A percentile compares a stretch with the other conserved stretches of the same genome.
Evolutionary conservation across 1,140 invertebrate genomes (phyloP).

Genomic region (Leptestheria dahalacensis): DNA sequence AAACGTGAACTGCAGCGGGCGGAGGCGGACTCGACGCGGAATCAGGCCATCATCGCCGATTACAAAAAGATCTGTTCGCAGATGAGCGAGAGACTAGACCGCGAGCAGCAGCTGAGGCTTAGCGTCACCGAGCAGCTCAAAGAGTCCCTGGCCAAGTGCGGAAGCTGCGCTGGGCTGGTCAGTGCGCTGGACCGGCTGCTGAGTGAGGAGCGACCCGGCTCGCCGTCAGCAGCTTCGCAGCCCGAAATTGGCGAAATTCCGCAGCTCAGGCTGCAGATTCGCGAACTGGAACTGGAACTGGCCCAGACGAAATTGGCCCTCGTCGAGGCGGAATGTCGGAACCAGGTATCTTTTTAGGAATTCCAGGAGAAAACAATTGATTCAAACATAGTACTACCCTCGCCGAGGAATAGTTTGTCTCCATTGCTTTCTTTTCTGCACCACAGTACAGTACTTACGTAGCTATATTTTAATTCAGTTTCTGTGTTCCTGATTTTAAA

Average conservation of each 20-base stretch:
- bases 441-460: no score
- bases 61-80: conserved; percentile 56
- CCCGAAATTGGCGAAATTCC: not conserved
- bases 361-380: no score
- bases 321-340: conserved; percentile 91
- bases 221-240: not conserved
- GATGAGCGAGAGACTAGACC: not conserved
- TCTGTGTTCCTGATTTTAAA: no score
- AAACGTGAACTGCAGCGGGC: conserved; percentile 57
- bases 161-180: not conserved
- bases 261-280: conserved; percentile 31
- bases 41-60: conserved; percentile 63
- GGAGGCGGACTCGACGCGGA: conserved; percentile 53
- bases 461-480: no score
- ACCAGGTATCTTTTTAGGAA: no score
- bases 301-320: conserved; percentile 92
- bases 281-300: conserved; percentile 85
- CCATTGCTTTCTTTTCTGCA: no score
- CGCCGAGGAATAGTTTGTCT: no score
- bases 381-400: no score
- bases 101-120: not conserved
- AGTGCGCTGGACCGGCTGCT: not conserved
- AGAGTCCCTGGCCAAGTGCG: not conserved
- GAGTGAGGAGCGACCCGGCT: not conserved
- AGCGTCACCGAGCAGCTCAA: not conserved